Base-by-base conservation (phyloP, 1,140 invertebrate species). In the Diorhabda elongata region DNA sequence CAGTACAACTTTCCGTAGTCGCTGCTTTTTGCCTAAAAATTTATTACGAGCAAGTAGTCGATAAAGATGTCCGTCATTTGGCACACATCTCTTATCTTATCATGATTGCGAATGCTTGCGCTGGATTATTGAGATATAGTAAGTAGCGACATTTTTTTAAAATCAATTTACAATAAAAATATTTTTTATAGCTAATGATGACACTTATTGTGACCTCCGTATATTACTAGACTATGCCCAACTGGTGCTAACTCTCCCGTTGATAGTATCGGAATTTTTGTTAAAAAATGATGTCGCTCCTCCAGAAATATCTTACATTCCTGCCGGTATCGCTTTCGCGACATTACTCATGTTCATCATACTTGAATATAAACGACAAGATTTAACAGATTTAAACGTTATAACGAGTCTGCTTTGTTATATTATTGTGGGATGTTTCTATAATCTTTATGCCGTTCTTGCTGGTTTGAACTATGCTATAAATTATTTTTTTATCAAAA, bases 141-240 rank as follows among this genome's bases (percentile, higher is more conserved):
- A 52, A 52, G 47, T 52, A 52, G 6, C n/a, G 5, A 6, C 9
- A 6, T 52, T 52, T 6, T 52, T 52, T 52, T 52, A 2, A 52
- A 9, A 6, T 9, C 47, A 52, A 9, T 52, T 52, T 52, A 52
- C 47, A 3, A 6, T n/a, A 52, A 52, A 52, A 3, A 52, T 52
- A 6, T 60, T 44, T 67, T 65, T 65, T 65, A 45, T n/a, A 60
- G 65, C 58, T 60, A 45, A n/a, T 26, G 65, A 67, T n/a, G 65
- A 67, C 26, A 41, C 65, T 2, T 67, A 58, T n/a, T 47, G 42
- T 56, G 65, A 67, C 43, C 44, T 67, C 3, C 42, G 65, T 6
- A 44, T 67, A 6, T 26, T 67, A 5, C 58, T 67, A 4, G 65
- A 67, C 43, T 67, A 67, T 58, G 65, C 42, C 9, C 65, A 67